Conservation (phyloP, 2,888 invertebrate genomes). For the Drosophila austrosaltans region DNA sequence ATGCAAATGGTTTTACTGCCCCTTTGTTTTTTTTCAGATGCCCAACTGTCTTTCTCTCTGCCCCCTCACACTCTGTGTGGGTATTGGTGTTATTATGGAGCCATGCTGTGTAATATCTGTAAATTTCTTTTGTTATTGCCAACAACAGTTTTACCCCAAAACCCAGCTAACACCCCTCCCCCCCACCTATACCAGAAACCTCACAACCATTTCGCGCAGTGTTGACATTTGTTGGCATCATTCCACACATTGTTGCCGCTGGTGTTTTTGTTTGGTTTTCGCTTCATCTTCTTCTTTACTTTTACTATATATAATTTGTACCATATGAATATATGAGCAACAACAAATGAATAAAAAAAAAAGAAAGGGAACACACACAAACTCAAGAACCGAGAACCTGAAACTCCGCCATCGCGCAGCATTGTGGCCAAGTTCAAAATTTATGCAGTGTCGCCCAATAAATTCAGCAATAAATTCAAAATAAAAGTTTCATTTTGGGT, state of each 20-base stretch:
- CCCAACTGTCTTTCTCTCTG: constrained; percentile 23
- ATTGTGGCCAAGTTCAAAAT: constrained; percentile 71
- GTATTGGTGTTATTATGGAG: constrained; percentile 76
- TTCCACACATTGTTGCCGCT: constrained; percentile 75
- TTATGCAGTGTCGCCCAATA: constrained; percentile 78
- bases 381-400: constrained; percentile 38
- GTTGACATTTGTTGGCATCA: constrained; percentile 77
- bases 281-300: constrained; percentile 60
- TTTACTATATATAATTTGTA: constrained; percentile 77
- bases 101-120: constrained; percentile 78
- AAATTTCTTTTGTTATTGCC: constrained; percentile 79
- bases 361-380: constrained; percentile 5
- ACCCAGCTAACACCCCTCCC: neutral
- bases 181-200: neutral
- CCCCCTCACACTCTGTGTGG: constrained; percentile 29
- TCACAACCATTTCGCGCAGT: constrained; percentile 33
- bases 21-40: constrained; percentile 56
- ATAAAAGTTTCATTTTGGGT: constrained; percentile 74
- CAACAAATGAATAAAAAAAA: constrained; percentile 38
- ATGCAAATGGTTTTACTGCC: constrained; percentile 76
- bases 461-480: constrained; percentile 78
- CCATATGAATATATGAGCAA: constrained; percentile 74
- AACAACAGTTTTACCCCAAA: constrained; percentile 66
- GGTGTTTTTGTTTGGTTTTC: constrained; percentile 67
- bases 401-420: constrained; percentile 51